phyloP scores from a whole-genome alignment of 1,140 invertebrate species.

The Globodera rostochiensis region DNA sequence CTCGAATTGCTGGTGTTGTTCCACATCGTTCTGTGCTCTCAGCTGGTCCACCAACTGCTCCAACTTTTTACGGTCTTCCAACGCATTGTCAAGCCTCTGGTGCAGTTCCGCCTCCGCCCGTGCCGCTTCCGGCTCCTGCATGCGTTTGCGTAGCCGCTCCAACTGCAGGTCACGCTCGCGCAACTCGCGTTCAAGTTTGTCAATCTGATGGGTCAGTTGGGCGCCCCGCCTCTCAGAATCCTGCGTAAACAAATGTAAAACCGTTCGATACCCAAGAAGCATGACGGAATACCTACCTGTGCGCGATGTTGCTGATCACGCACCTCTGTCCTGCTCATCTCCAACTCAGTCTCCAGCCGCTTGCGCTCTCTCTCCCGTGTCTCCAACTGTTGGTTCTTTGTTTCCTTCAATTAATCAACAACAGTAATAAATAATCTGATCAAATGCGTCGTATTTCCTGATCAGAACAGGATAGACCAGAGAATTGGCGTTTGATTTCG shows the following conservation, averaged over 20 bases:
- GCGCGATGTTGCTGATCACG: slow-evolving; percentile 38
- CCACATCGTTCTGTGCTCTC: slow-evolving; percentile 21
- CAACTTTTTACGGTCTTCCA: slow-evolving; percentile 44
- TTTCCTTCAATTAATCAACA: not conserved
- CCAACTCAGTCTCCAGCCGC: slow-evolving; percentile 47
- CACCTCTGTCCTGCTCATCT: slow-evolving; percentile 38
- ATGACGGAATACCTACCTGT: slow-evolving; percentile 32
- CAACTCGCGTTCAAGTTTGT: slow-evolving; percentile 45
- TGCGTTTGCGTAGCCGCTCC: slow-evolving; percentile 48
- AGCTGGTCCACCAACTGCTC: slow-evolving; percentile 42
- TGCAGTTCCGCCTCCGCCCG: slow-evolving; percentile 48
- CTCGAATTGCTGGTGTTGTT: slow-evolving; percentile 22
- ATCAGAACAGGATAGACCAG: not conserved
- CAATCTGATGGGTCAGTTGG: slow-evolving; percentile 45
- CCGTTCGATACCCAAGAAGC: not conserved
- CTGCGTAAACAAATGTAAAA: slow-evolving; percentile 21
- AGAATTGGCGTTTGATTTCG: no score
- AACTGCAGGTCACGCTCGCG: slow-evolving; percentile 49
- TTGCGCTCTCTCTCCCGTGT: slow-evolving; percentile 41
- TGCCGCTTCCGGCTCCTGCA: slow-evolving; percentile 39
- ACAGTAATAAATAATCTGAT: no score
- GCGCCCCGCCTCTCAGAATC: slow-evolving; percentile 33
- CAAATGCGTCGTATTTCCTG: not conserved
- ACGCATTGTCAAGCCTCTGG: slow-evolving; percentile 43
- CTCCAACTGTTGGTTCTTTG: slow-evolving; percentile 49